Base-by-base conservation (phyloP, 2,888 invertebrate species). In the Tenthredo mesomela region DNA sequence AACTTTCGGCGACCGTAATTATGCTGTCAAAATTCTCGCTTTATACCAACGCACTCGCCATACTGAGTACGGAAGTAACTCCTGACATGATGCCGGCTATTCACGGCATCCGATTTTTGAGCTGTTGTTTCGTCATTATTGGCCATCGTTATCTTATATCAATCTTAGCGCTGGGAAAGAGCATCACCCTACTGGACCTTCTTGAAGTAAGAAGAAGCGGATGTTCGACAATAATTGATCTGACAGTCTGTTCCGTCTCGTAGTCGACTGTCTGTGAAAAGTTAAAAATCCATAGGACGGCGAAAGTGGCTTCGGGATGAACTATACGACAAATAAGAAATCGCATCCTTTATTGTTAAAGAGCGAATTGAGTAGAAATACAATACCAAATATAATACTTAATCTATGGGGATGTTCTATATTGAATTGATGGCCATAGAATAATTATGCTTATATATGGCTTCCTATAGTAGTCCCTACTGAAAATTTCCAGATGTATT, bases 11-110 rank as follows among this genome's bases (percentile, higher is more conserved):
- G 7, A 37, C 37, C 33, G 18, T 70, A 18, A 70, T 18, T 9
- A 70, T 18, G 70, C 33, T 70, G 70, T 29, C 70, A 15, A 70
- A 70, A 70, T 70, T 70, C 7, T 70, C 70, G 7, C 37, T 70
- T 70, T 70, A 70, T 12, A 70, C 70, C 6, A 70, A 37, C 37
- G 37, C 70, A 33, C 29, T 37, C 18, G 70, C 37, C 9, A 18
- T 33, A n/a, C 37, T 70, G 70, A 70, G 70, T 29, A 70, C 70
- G 5, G n/a, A 70, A 70, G 37, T 37, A 3, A 37, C 70, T 33
- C 70, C 70, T 18, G 33, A 70, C 37, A 37, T 37, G 33, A 37
- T 70, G 37, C 70, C 70, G 70, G 70, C 70, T 4, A 70, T 70
- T n/a, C 70, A 70, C 37, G 70, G 70, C 37, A 70, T 70, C 12